Conservation (phyloP, 2,113 vertebrate genomes). For the Myanophis thanlyinensis region DNA sequence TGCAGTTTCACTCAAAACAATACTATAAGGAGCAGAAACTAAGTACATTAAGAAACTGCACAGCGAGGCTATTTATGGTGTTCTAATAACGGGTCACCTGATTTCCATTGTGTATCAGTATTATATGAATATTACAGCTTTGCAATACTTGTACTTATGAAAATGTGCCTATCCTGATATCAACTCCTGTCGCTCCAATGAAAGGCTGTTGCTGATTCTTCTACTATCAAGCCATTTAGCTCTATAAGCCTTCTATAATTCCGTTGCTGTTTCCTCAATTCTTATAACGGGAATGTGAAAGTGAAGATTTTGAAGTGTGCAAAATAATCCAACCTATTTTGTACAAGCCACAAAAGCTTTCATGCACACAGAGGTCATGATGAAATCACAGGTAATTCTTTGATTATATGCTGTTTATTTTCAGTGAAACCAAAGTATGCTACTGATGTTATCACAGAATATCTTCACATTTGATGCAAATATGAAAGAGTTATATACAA, state of each 20-base stretch:
- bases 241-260: neutral
- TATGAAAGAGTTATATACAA: conserved; percentile 53
- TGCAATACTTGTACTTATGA: neutral
- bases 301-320: neutral
- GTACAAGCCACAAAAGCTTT: neutral
- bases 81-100: neutral
- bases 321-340: neutral
- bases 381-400: neutral
- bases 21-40: neutral
- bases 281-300: neutral
- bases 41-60: neutral
- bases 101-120: neutral
- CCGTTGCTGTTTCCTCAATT: neutral
- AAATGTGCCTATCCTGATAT: neutral
- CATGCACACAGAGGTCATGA: neutral
- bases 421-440: conserved; percentile 45
- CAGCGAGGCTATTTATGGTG: neutral
- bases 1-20: neutral
- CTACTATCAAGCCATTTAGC: neutral
- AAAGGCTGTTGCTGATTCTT: neutral
- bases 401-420: conserved; percentile 49
- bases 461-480: conserved; percentile 60
- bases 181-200: neutral
- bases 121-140: neutral
- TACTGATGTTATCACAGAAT: conserved; percentile 44